Base-by-base conservation (phyloP, 2,888 invertebrate species). In the Gortyna flavago region DNA sequence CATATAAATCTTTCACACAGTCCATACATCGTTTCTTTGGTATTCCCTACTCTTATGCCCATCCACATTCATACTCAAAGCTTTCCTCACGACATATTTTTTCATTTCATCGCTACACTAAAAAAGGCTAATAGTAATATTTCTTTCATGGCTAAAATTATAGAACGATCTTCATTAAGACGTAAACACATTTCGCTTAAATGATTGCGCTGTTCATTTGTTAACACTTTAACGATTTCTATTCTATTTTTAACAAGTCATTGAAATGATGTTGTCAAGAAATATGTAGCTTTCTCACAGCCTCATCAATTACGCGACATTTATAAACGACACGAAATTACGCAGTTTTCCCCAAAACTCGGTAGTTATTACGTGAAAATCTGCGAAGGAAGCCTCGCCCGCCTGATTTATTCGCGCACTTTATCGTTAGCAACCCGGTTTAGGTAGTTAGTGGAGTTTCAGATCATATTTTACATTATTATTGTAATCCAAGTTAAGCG, bases 291-390 rank as follows among this genome's bases (percentile, higher is more conserved):
- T 29, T 72, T 59, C 67, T 69, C 57, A 71, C 38, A 48, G 65
- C 4, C 71, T 48, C 75, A 82, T 84, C 64, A 79, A 85, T 77
- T 79, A 78, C 70, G 44, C 41, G 59, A 72, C 80, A 73, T 71
- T 80, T 84, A 83, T 72, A 70, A 79, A 83, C 73, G 80, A 79
- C 80, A 41, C 29, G 35, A 72, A 71, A 80, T 79, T 75, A 78
- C 71, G 67, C 71, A 81, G 35, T 81, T 81, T 75, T 66, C 65
- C 48, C 65, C 65, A 54, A 84, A 77, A 80, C 80, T 80, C 61
- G 65, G 71, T 93, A 62, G 71, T 93, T 93, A 94, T 93, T 93
- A 92, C 91, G 91, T 91, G 91, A 90, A 92, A 93, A 93, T 92
- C 92, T 92, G 91, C 88, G 89, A 86, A 83, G 86, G 88, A 90